Evolutionary conservation across 2,888 invertebrate genomes (phyloP).

Genomic region (Vandiemenella viatica): DNA sequence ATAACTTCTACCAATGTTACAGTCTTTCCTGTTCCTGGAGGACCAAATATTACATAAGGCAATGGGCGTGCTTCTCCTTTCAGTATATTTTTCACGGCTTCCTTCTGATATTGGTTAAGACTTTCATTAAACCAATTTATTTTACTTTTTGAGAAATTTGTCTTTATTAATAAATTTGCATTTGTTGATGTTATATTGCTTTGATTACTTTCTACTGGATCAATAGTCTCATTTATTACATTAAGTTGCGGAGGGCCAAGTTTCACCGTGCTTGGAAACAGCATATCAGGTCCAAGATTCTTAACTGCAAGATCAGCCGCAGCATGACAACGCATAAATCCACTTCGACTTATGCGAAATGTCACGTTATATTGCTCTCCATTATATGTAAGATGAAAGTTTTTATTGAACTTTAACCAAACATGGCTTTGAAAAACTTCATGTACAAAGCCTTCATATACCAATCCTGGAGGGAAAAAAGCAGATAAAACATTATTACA

Average conservation of each 20-base stretch:
- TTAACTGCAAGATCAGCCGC: constrained; percentile 46
- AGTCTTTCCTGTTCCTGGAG: constrained; percentile 82
- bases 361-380: constrained; percentile 62
- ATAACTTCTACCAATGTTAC: constrained; percentile 73
- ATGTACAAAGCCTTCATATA: constrained; percentile 61
- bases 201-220: neutral
- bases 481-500: too few relatives aligned
- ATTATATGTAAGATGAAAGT: constrained; percentile 58
- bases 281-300: constrained; percentile 45
- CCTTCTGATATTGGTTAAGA: constrained; percentile 64
- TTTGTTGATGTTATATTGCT: neutral
- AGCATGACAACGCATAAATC: constrained; percentile 55
- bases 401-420: constrained; percentile 55
- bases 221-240: constrained; percentile 18
- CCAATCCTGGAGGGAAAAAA: constrained; percentile 22
- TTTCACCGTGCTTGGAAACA: constrained; percentile 50
- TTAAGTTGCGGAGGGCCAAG: constrained; percentile 34
- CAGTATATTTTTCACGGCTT: constrained; percentile 63
- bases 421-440: constrained; percentile 52
- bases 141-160: constrained; percentile 20
- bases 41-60: constrained; percentile 72
- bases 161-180: neutral
- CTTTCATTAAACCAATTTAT: constrained; percentile 54
- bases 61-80: constrained; percentile 62
- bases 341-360: constrained; percentile 48